These are phyloP conservation scores for Drosophila athabasca DNA, from an alignment of 1,140 invertebrate species.

Conservation along the genomic window DNA sequence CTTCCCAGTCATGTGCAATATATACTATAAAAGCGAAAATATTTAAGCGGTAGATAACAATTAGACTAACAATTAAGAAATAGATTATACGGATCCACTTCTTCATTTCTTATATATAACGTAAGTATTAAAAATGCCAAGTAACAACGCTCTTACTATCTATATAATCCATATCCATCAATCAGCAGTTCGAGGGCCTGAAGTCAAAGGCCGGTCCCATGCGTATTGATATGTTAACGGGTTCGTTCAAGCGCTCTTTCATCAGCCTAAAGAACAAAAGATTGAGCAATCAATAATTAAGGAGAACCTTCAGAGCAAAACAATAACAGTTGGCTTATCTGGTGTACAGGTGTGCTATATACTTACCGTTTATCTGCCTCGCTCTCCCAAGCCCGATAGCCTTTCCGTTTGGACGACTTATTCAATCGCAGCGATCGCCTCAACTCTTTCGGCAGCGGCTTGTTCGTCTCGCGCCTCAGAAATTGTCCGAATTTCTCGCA, in stretches of 20 bases:
- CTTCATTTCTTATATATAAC: too few species aligned
- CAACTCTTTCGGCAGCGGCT: conserved; percentile 72
- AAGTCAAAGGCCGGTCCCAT: conserved; percentile 66
- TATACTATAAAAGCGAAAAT: too few species aligned
- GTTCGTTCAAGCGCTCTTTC: conserved; percentile 55
- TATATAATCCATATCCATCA: too few species aligned
- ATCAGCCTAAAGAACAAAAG: conserved; percentile 27
- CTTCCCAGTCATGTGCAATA: too few species aligned
- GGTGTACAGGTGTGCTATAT: too few species aligned
- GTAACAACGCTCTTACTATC: too few species aligned
- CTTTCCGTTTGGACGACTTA: conserved; percentile 83
- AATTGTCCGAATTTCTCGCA: conserved; percentile 51
- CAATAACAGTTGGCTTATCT: conserved; percentile 58
- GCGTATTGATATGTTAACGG: conserved; percentile 60
- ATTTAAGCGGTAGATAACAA: too few species aligned
- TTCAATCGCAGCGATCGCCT: conserved; percentile 73
- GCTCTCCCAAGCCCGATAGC: conserved; percentile 84
- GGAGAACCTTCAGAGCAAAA: conserved; percentile 18
- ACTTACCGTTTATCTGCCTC: conserved; percentile 85
- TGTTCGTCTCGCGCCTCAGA: conserved; percentile 63
- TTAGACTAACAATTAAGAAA: too few species aligned
- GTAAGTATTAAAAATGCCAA: too few species aligned
- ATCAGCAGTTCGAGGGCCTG: conserved; percentile 46
- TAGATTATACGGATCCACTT: too few species aligned
- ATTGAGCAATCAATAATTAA: neutral